A percentile compares a stretch with the other conserved stretches of the same genome.
phyloP scores from a whole-genome alignment of 2,797 vertebrate species.

The Acanthornis magna region DNA sequence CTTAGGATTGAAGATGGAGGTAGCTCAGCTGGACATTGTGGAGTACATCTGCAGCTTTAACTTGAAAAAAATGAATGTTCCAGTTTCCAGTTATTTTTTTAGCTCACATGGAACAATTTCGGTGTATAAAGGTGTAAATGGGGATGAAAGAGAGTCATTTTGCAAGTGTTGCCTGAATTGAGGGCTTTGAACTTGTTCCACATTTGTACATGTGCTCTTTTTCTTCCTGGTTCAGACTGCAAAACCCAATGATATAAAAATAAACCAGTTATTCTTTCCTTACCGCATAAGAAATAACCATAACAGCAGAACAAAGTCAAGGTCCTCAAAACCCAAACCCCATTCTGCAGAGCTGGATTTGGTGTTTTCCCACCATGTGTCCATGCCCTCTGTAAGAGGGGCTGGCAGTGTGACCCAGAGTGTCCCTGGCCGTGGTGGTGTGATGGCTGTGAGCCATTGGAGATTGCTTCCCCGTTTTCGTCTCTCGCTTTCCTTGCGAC shows the following conservation, averaged over 20 bases:
- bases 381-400: neutral
- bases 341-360: neutral
- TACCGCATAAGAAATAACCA: neutral
- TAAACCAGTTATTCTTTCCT: neutral
- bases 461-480: neutral
- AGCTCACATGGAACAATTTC: neutral
- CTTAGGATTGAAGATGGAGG: neutral
- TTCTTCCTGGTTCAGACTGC: neutral
- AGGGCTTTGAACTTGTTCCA: neutral
- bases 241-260: neutral
- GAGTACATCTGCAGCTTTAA: neutral
- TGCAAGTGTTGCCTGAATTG: neutral
- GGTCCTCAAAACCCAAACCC: neutral
- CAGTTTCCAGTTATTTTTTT: neutral
- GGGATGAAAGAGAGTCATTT: neutral
- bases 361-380: neutral
- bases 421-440: accelerated
- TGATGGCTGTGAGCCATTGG: neutral
- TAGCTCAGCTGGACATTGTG: neutral
- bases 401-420: neutral
- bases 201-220: neutral
- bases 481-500: conserved; percentile 8
- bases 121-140: neutral
- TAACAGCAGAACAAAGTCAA: neutral
- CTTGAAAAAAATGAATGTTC: neutral